Percentiles rank a stretch among this genome's conserved stretches.
These are phyloP conservation scores for Brachyhypopomus gauderio DNA, from an alignment of 2,113 vertebrate species.

Conservation along the genomic window DNA sequence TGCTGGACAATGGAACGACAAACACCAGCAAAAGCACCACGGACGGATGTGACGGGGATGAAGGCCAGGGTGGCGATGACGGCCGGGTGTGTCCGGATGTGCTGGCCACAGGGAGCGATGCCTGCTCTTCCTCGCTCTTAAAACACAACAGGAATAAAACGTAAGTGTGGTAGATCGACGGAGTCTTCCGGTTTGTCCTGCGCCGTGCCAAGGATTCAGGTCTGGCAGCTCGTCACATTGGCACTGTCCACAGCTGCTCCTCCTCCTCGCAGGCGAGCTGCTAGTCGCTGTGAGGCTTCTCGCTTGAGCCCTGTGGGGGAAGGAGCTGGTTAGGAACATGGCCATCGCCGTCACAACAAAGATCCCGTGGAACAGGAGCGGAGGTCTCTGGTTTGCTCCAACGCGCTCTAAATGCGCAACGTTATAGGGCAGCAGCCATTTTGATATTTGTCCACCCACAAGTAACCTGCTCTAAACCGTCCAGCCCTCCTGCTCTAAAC, in stretches of 20 bases:
- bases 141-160: conserved; percentile 21
- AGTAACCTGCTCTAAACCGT: too few species aligned
- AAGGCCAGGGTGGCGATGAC: conserved; percentile 1
- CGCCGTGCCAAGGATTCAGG: not conserved
- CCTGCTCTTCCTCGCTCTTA: conserved; percentile 26
- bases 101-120: conserved; percentile 65
- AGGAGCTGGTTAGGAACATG: not conserved
- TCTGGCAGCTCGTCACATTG: conserved; percentile 20
- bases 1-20: not conserved
- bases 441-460: too few species aligned
- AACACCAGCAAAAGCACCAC: conserved; percentile 17
- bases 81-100: conserved; percentile 40
- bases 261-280: not conserved
- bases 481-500: too few species aligned
- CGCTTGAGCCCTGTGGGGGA: not conserved
- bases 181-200: not conserved
- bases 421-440: too few species aligned
- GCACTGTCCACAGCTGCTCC: too few species aligned
- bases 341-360: too few species aligned
- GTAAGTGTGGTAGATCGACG: conserved; percentile 24
- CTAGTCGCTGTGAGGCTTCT: conserved; percentile 22
- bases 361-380: too few species aligned
- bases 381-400: too few species aligned
- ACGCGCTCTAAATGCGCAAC: too few species aligned
- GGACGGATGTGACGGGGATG: not conserved